Base-by-base conservation (phyloP, 2,113 vertebrate species). In the Hipposideros armiger region DNA sequence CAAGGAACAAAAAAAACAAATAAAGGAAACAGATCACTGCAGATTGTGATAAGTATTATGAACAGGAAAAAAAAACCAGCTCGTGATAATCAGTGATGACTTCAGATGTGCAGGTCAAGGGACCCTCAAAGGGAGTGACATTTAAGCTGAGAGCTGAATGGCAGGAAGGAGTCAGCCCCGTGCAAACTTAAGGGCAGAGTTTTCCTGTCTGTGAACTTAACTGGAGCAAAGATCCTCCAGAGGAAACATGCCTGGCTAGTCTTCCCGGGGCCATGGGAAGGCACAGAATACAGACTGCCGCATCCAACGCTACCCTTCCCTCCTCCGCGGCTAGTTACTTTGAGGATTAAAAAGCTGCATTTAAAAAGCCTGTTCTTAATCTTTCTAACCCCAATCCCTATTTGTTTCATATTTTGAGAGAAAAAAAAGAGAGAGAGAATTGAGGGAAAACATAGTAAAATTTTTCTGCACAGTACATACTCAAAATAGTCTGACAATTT, bases 121-220 rank as follows among this genome's bases (percentile, higher is more conserved):
- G 54, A 66, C 67, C 47, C 26, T 74, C 85, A 77, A n/a, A 94
- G 94, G 96, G 94, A 96, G 77, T 94, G 91, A 92, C 82, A 92
- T 93, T 94, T 72, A 80, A 69, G 82, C 91, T 69, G 45, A 88
- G 82, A 83, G 26, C 62, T 93, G 67, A 97, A 91, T 74, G 86
- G 93, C 91, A 97, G 93, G 96, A 96, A 87, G 66, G 66, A 83
- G 52, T 22, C 69, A 70, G 77, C 36, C n/a, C 60, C 14, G 0
- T 20, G 70, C 80, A 83, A 69, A 80, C 26, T 50, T 54, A 26
- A 54, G 66, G 80, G 52, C 87, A 77, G 83, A n/a, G 77, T 52
- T 74, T 80, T 94, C 62, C 91, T 87, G 72, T 30, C 60, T 50
- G 70, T 42, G 83, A 81, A 36, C n/a, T 40, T 50, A 54, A 69